A percentile compares a stretch with the other conserved stretches of the same genome.
Conservation (phyloP, 2,888 invertebrate genomes). For the Chrysina gloriosa region DNA sequence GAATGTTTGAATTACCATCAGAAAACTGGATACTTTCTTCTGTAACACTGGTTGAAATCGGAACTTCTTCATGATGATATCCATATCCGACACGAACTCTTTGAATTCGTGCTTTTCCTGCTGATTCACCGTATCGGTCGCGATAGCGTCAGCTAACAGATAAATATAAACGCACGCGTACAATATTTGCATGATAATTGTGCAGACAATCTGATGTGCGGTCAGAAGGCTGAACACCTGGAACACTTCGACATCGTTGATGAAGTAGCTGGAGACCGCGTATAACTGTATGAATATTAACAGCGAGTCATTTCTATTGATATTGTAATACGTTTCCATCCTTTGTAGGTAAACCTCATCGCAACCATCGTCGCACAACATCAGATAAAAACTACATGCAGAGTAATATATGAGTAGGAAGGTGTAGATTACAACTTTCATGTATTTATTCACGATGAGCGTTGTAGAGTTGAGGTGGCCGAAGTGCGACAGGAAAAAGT, state of each 20-base stretch:
- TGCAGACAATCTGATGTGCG: neutral
- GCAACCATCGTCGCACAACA: slow-evolving; percentile 18
- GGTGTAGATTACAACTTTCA: slow-evolving; percentile 5
- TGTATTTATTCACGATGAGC: slow-evolving; percentile 13
- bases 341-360: neutral
- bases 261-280: slow-evolving; percentile 16
- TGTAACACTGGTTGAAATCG: slow-evolving; percentile 66
- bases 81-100: slow-evolving; percentile 54
- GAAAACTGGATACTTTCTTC: slow-evolving; percentile 45
- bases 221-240: neutral
- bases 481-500: neutral
- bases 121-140: slow-evolving; percentile 66
- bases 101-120: slow-evolving; percentile 37
- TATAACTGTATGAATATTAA: slow-evolving; percentile 28
- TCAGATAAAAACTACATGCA: slow-evolving; percentile 17
- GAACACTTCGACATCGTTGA: slow-evolving; percentile 22
- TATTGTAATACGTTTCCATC: neutral
- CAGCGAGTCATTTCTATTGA: neutral
- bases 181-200: slow-evolving; percentile 27
- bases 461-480: slow-evolving; percentile 20
- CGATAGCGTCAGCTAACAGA: slow-evolving; percentile 61
- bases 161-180: slow-evolving; percentile 32
- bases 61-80: slow-evolving; percentile 67
- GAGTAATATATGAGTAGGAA: slow-evolving; percentile 34
- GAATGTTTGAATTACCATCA: slow-evolving; percentile 1